Percentiles rank a stretch among this genome's conserved stretches.
These are phyloP conservation scores for Trichogramma dendrolimi DNA, from an alignment of 2,888 invertebrate species.

Conservation along the genomic window DNA sequence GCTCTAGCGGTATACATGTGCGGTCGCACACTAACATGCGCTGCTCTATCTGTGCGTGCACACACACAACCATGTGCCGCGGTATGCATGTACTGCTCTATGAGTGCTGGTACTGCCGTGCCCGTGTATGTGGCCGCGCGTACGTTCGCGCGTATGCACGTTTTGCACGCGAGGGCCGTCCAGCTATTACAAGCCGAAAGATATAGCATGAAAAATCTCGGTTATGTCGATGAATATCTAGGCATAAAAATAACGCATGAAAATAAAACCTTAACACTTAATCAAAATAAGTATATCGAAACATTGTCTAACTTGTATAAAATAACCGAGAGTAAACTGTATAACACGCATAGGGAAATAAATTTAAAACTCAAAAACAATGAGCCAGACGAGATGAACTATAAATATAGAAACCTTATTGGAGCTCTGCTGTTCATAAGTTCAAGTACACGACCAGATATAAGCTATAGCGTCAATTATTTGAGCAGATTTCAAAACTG, in stretches of 20 bases:
- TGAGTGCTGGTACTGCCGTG: no score
- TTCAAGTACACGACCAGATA: constrained; percentile 10
- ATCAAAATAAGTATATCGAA: constrained; percentile 12
- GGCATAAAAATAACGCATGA: constrained; percentile 9
- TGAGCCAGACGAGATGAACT: constrained; percentile 47
- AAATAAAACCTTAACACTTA: constrained; percentile 3
- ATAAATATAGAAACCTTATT: constrained; percentile 14
- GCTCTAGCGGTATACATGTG: no score
- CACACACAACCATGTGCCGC: no score
- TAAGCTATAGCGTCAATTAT: constrained; percentile 10
- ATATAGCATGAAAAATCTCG: constrained; percentile 14
- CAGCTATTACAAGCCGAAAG: no score
- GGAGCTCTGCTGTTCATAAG: constrained; percentile 16
- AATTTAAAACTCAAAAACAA: constrained; percentile 42
- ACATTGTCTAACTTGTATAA: constrained; percentile 5
- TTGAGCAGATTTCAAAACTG: constrained; percentile 16
- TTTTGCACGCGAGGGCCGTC: no score
- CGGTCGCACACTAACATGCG: no score
- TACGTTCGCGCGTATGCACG: no score
- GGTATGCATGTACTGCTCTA: no score
- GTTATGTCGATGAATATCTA: constrained; percentile 7
- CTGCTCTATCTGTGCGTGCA: no score
- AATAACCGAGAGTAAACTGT: constrained; percentile 11
- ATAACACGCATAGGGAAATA: constrained; percentile 13
- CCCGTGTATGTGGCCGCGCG: no score